phyloP scores from a whole-genome alignment of 2,888 invertebrate species.

The Chrysomela aeneicollis region DNA sequence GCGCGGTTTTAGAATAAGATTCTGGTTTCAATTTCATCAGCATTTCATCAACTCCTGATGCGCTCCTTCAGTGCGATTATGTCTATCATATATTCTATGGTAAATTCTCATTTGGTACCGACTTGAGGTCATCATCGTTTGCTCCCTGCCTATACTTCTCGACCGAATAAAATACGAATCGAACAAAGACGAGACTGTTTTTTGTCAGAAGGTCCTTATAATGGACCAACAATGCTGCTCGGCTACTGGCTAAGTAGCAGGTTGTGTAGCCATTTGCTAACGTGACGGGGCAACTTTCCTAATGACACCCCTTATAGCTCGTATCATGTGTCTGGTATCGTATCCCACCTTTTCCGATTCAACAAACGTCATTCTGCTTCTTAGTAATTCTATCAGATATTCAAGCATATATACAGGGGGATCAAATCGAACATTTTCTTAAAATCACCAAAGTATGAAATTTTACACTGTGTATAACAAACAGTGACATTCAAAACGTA shows the following conservation, averaged over 20 bases:
- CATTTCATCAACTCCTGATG: too few relatives aligned
- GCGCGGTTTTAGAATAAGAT: too few relatives aligned
- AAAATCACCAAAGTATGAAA: too few relatives aligned
- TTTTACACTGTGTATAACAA: too few relatives aligned
- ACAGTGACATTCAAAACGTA: too few relatives aligned
- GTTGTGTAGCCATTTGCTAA: slow-evolving; percentile 62
- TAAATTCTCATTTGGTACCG: neutral
- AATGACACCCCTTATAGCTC: slow-evolving; percentile 59
- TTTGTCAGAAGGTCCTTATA: slow-evolving; percentile 49
- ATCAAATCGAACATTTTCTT: too few relatives aligned
- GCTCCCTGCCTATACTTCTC: slow-evolving; percentile 31
- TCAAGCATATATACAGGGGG: too few relatives aligned
- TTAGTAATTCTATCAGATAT: slow-evolving; percentile 53
- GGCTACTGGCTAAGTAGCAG: slow-evolving; percentile 62
- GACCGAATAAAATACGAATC: slow-evolving; percentile 38
- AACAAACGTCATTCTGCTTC: slow-evolving; percentile 57
- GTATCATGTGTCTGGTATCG: slow-evolving; percentile 53
- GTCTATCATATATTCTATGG: too few relatives aligned
- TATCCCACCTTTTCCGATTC: slow-evolving; percentile 52
- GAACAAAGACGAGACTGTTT: slow-evolving; percentile 46
- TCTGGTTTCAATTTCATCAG: too few relatives aligned
- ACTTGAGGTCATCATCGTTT: neutral
- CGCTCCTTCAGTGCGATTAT: too few relatives aligned
- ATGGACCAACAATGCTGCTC: slow-evolving; percentile 57
- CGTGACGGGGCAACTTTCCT: slow-evolving; percentile 61